Conservation (phyloP, 30 jellyfish, hydroid and myxozoan genomes). For the Mastigias papua region DNA sequence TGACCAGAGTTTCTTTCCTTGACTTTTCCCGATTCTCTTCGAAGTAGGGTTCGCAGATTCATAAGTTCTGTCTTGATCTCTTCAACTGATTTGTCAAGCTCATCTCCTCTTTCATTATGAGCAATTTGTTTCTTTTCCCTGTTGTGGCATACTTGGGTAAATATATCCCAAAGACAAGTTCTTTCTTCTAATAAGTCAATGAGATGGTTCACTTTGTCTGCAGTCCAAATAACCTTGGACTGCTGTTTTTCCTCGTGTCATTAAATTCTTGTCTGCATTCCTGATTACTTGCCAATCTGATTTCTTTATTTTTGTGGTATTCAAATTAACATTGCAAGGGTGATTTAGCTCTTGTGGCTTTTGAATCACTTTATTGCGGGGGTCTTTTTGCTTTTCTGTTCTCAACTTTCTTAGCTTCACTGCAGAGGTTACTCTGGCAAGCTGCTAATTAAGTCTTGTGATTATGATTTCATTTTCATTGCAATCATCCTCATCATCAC, state of each 20-base stretch:
- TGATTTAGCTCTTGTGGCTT: neutral
- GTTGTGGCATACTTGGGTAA: conserved; percentile 26
- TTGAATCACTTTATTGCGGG: neutral
- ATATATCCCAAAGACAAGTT: conserved; percentile 42
- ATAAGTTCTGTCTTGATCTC: no score
- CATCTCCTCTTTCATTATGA: conserved; percentile 23
- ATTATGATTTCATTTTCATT: no score
- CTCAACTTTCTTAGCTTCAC: neutral
- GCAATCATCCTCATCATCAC: no score
- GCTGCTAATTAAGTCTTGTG: no score
- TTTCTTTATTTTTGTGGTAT: neutral
- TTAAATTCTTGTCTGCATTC: neutral
- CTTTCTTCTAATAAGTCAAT: conserved; percentile 42
- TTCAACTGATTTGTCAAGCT: conserved; percentile 44
- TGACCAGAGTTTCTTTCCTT: conserved; percentile 43
- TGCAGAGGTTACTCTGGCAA: neutral
- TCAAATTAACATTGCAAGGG: neutral
- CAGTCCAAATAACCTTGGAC: conserved; percentile 27
- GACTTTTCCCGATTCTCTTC: conserved; percentile 6
- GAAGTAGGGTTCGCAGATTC: conserved; percentile 47
- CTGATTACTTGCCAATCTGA: conserved; percentile 21
- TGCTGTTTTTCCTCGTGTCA: neutral
- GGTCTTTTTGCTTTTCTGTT: neutral
- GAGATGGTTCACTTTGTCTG: conserved; percentile 32
- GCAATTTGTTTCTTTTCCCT: conserved; percentile 51